Conservation (phyloP, 2,113 vertebrate species). For the Microtus montanus region DNA sequence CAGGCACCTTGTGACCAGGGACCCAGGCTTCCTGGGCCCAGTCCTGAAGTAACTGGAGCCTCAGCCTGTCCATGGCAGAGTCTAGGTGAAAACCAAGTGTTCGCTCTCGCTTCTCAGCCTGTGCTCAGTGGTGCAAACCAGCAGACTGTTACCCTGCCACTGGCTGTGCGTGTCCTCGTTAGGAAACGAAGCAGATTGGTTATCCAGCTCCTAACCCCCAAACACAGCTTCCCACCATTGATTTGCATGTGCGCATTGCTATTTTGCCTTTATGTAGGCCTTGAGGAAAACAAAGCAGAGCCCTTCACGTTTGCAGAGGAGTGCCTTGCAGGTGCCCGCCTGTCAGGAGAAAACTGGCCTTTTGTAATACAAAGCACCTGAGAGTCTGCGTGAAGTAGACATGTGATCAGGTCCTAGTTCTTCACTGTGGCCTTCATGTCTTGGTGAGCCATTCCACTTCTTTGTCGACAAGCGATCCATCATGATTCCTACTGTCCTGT, state of each 20-base stretch:
- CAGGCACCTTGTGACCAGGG: too few relatives aligned
- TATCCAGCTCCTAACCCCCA: background rate
- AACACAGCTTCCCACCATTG: background rate
- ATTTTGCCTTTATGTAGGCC: background rate
- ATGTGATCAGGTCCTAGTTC: background rate
- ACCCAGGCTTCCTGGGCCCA: background rate
- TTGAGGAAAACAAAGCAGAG: background rate
- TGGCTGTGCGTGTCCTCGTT: background rate
- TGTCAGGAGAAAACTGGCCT: background rate
- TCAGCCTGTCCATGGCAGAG: background rate
- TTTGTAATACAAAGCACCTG: background rate
- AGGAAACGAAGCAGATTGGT: background rate
- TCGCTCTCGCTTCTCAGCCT: background rate
- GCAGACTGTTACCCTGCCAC: background rate
- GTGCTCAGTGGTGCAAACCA: background rate
- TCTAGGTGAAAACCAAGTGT: accelerated
- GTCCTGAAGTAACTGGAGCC: background rate
- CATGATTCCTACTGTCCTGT: background rate
- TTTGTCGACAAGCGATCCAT: background rate
- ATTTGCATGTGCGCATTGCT: background rate
- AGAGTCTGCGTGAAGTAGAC: background rate
- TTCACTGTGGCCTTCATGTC: background rate
- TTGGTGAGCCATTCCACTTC: background rate
- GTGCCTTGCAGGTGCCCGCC: background rate
- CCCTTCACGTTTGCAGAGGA: background rate